Evolutionary conservation across 2,797 vertebrate species (phyloP).

Genomic region (Mormyrops boulengeri): DNA sequence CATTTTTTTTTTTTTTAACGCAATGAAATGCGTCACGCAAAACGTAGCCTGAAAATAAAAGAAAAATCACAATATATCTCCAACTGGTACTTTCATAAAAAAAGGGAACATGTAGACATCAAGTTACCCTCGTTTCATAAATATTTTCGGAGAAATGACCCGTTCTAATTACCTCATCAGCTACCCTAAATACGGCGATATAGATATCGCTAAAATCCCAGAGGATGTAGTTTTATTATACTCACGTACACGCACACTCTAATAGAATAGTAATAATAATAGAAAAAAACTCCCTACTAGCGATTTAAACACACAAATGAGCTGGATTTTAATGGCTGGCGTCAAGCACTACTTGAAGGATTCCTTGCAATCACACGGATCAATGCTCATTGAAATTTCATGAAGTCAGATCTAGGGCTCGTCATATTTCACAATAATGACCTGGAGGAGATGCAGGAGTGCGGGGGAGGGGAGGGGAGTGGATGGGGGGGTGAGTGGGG

Average conservation of each 20-base stretch:
- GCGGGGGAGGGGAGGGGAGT: slow-evolving; percentile 17
- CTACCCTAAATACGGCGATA: not conserved
- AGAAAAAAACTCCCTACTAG: not conserved
- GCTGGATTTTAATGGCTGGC: slow-evolving; percentile 6
- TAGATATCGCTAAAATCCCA: not conserved
- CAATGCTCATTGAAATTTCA: slow-evolving; percentile 81
- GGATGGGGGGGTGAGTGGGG: slow-evolving; percentile 27
- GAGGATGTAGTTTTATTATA: not conserved
- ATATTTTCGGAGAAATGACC: not conserved
- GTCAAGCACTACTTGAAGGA: slow-evolving; percentile 44
- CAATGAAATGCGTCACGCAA: not conserved
- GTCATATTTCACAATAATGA: slow-evolving; percentile 75
- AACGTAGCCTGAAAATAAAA: not conserved
- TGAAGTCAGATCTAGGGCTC: slow-evolving; percentile 64
- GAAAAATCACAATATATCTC: not conserved
- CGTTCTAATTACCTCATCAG: not conserved
- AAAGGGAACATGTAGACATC: not conserved
- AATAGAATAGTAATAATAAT: slow-evolving; percentile 2
- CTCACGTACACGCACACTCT: not conserved
- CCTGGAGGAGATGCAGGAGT: slow-evolving; percentile 33
- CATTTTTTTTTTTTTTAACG: too few species aligned
- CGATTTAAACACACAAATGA: slow-evolving; percentile 11
- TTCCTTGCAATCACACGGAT: slow-evolving; percentile 63
- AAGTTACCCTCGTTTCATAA: not conserved
- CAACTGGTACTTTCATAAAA: not conserved